Conservation (phyloP, 2,113 vertebrate genomes). For the Ictalurus furcatus region DNA sequence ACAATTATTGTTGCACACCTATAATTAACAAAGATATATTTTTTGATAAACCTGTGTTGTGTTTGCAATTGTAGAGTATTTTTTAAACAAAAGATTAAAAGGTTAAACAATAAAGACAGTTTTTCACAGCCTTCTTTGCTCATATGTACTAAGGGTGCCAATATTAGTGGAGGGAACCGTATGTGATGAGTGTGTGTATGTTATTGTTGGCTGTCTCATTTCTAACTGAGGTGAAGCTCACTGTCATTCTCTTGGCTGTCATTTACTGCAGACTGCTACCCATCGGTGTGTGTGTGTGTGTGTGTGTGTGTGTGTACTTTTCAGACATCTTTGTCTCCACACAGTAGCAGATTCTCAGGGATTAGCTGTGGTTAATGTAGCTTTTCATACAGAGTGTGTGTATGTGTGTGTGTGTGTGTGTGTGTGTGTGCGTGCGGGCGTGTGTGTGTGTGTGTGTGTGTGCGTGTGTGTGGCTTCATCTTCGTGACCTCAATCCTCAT, state of each 20-base stretch:
- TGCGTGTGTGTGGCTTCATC: background rate
- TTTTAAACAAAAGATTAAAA: too few species aligned
- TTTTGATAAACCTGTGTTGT: too few species aligned
- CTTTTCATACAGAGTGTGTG: background rate
- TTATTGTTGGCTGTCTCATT: background rate
- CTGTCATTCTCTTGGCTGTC: background rate
- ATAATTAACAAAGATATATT: too few species aligned
- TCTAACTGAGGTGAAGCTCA: background rate
- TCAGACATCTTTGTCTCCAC: background rate
- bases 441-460: background rate
- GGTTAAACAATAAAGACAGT: too few species aligned
- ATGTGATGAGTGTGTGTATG: background rate
- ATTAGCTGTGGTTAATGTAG: background rate
- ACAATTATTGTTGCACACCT: too few species aligned
- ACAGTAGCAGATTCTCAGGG: background rate
- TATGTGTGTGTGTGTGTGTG: background rate
- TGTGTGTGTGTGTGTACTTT: background rate
- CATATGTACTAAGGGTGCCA: too few species aligned
- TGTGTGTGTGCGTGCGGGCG: background rate
- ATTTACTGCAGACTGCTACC: background rate
- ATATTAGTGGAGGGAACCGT: too few species aligned
- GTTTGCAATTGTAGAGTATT: too few species aligned
- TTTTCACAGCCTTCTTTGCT: too few species aligned
- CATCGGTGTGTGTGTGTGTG: background rate
- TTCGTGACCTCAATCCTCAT: constrained; percentile 1